Evolutionary conservation across 2,888 invertebrate species (phyloP).

Genomic region (Holacanthella duospinosa): DNA sequence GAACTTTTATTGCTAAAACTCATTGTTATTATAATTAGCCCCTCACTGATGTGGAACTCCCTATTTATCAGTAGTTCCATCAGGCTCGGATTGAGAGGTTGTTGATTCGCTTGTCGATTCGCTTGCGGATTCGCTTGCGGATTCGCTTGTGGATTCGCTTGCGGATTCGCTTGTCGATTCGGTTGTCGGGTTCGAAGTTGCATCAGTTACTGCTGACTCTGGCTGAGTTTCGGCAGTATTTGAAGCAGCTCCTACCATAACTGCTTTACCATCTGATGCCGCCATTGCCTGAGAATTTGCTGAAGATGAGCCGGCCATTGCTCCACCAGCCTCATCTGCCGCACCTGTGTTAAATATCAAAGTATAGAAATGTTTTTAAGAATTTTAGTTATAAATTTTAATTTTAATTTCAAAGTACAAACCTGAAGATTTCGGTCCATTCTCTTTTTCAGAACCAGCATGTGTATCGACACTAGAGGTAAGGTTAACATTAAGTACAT

Average conservation of each 20-base stretch:
- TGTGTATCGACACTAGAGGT: background rate
- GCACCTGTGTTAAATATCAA: background rate
- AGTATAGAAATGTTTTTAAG: background rate
- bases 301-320: background rate
- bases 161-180: no score
- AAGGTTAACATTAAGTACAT: background rate
- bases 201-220: background rate
- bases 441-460: background rate
- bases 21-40: no score
- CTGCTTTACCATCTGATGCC: background rate
- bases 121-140: no score
- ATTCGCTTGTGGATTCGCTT: no score
- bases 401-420: no score
- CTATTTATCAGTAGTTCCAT: no score
- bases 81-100: no score
- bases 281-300: background rate
- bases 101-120: no score
- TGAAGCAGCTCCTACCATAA: background rate
- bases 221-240: background rate
- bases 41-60: no score
- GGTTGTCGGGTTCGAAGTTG: no score
- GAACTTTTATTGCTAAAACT: no score
- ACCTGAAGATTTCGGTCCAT: background rate
- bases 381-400: background rate
- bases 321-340: background rate